A percentile compares a stretch with the other conserved stretches of the same genome.
phyloP scores from a whole-genome alignment of 2,888 invertebrate species.

The Rhyacophila evoluta region DNA sequence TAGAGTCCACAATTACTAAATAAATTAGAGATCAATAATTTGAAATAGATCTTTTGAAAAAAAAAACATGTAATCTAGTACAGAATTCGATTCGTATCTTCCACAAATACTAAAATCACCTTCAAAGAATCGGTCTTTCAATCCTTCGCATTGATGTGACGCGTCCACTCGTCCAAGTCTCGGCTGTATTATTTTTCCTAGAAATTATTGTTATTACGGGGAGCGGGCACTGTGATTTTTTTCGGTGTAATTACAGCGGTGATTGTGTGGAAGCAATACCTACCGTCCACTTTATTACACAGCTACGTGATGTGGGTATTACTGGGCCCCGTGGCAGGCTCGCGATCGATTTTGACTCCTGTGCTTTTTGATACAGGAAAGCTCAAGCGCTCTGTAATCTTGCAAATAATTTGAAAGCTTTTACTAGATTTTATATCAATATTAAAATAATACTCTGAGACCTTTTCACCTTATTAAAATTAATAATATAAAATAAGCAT shows the following conservation, averaged over 20 bases:
- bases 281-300: constrained; percentile 53
- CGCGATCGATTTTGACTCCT: constrained; percentile 36
- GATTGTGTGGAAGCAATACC: constrained; percentile 29
- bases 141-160: constrained; percentile 1
- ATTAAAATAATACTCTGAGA: too few relatives aligned
- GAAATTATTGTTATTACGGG: constrained; percentile 54
- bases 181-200: constrained; percentile 46
- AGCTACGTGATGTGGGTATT: constrained; percentile 54
- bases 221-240: constrained; percentile 38
- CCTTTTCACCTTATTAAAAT: too few relatives aligned
- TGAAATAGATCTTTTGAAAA: too few relatives aligned
- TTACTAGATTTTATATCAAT: too few relatives aligned
- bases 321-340: constrained; percentile 45
- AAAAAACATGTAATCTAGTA: neutral
- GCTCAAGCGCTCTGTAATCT: neutral
- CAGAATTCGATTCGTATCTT: neutral
- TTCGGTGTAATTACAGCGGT: constrained; percentile 41
- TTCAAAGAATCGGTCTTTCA: neutral
- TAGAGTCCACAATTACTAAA: too few relatives aligned
- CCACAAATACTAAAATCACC: neutral
- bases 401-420: constrained; percentile 6
- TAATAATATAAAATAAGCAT: too few relatives aligned
- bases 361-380: constrained; percentile 5
- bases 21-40: too few relatives aligned
- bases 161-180: neutral